Evolutionary conservation across 2,113 vertebrate species (phyloP), one percentile per base, ranked within the genome.

Genomic region (Mesocricetus auratus): DNA sequence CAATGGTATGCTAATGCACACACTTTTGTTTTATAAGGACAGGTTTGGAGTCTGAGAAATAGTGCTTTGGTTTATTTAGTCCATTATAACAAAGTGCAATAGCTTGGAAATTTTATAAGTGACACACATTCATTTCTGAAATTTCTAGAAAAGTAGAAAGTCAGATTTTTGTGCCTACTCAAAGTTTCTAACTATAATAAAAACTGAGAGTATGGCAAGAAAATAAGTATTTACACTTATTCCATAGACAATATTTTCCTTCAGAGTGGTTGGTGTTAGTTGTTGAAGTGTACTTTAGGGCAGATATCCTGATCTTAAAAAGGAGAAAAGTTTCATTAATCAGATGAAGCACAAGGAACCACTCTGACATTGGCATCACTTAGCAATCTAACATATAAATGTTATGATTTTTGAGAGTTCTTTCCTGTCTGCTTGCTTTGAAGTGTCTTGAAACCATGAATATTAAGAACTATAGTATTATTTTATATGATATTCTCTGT

Each of bases 1-100:
- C 0, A 0, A 36, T 26, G 2, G 5, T 4, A 33, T 1, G n/a
- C 21, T 39, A 58, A 45, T 22, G 7, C 3, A 15, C 24, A 36
- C 19, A 11, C 2, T 85, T 50, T 39, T 17, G 2, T 77, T 71
- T 66, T 62, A 33, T 6, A 26, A 47, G 24, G 16, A 29, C 6
- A 9, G 3, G 2, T 31, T 69, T 62, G 19, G 29, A 71, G 2
- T n/a, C 16, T 68, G 53, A 79, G 69, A 69, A 79, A 64, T 24
- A 45, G 0, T 22, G 7, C 29, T 45, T 50, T 50, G 17, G 79
- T 19, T 45, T 74, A 19, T n/a, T 47, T 47, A 31, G 0, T 39
- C 8, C 60, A 4, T 16, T 73, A 5, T 12, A 73, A 47, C 33
- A 62, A 47, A 22, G 47, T 78, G 12, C 19, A 19, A 29, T 45